A percentile compares a stretch with the other conserved stretches of the same genome.
Conservation (phyloP, 2,113 vertebrate genomes). For the Hippocampus mohnikei region DNA sequence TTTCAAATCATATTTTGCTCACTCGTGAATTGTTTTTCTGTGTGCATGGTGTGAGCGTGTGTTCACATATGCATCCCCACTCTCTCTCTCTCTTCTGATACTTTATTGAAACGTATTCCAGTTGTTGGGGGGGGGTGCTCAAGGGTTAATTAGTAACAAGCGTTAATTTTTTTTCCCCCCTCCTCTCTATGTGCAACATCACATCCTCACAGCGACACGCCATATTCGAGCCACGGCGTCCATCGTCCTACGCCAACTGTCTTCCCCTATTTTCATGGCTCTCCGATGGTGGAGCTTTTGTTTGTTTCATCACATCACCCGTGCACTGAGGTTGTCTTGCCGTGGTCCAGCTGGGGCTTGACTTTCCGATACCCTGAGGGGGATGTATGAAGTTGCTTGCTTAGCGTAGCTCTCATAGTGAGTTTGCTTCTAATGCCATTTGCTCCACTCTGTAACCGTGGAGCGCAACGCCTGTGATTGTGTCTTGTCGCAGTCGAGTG, state of each 20-base stretch:
- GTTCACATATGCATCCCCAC: constrained; percentile 32
- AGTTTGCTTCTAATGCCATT: constrained; percentile 27
- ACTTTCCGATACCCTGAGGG: constrained; percentile 9
- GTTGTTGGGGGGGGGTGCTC: constrained; percentile 13
- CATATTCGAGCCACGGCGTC: constrained; percentile 21
- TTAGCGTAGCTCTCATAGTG: constrained; percentile 5
- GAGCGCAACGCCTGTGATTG: constrained; percentile 36
- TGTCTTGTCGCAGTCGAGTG: constrained; percentile 39
- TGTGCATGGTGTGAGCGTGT: constrained; percentile 22
- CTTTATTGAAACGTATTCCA: constrained; percentile 28
- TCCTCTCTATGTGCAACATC: constrained; percentile 10
- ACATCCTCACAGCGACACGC: constrained; percentile 25
- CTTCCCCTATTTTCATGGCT: constrained; percentile 30
- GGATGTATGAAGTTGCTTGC: constrained; percentile 12
- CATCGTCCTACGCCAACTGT: constrained; percentile 47
- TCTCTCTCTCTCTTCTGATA: constrained; percentile 32
- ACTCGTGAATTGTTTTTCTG: constrained; percentile 14
- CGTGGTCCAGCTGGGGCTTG: constrained; percentile 26
- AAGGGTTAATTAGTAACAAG: constrained; percentile 42
- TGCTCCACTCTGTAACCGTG: constrained; percentile 14
- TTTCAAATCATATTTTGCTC: constrained; percentile 7
- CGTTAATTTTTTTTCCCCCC: constrained; percentile 27
- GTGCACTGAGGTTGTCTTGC: constrained; percentile 30
- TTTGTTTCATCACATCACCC: constrained; percentile 41
- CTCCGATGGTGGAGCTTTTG: constrained; percentile 33